Conservation (phyloP, 2,113 vertebrate species). For the Phoenicopterus ruber region DNA sequence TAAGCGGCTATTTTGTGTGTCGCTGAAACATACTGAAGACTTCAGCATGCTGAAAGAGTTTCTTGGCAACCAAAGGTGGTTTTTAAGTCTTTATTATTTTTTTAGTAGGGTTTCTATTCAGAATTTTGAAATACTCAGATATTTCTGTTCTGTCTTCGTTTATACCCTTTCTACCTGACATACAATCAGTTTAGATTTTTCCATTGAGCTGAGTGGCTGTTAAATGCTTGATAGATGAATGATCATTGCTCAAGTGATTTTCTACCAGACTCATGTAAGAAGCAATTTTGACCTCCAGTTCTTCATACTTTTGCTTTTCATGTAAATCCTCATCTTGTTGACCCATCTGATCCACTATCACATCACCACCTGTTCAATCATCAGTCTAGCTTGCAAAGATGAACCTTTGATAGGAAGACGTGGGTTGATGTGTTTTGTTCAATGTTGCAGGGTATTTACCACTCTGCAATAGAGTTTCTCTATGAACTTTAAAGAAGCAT, state of each 20-base stretch:
- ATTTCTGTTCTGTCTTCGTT: neutral
- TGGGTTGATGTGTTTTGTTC: neutral
- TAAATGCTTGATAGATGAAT: conserved; percentile 14
- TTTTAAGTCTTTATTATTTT: neutral
- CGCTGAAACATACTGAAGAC: neutral
- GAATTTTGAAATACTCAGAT: neutral
- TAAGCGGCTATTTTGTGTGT: neutral
- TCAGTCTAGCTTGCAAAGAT: neutral
- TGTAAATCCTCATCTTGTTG: neutral
- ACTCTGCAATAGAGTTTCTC: neutral
- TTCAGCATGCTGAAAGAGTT: neutral
- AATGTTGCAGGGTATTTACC: neutral
- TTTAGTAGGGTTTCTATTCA: neutral
- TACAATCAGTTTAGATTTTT: neutral
- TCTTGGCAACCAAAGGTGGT: neutral
- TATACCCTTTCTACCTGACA: conserved; percentile 4
- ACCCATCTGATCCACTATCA: neutral
- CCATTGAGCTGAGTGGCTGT: neutral
- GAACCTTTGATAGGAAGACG: neutral
- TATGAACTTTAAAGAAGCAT: neutral
- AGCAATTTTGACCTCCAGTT: neutral
- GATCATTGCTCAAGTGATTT: conserved; percentile 6
- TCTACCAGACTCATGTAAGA: neutral
- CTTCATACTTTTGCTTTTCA: neutral
- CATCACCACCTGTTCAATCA: neutral